Evolutionary conservation across 2,888 invertebrate genomes (phyloP).

Genomic region (Desoria tigrina): DNA sequence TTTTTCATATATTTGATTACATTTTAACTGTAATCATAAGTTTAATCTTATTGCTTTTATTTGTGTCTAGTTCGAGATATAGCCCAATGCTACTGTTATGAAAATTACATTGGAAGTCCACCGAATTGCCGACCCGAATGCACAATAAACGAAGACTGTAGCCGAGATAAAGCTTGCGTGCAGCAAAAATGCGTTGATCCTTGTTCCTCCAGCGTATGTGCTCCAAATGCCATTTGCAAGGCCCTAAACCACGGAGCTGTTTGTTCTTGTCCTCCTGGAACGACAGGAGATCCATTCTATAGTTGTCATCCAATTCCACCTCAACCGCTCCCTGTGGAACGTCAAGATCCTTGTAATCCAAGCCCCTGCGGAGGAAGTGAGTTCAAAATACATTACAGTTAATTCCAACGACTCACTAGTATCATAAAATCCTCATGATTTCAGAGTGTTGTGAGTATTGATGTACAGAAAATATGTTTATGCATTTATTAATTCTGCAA

Average conservation of each 20-base stretch:
- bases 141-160: conserved; percentile 70
- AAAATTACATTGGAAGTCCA: conserved; percentile 43
- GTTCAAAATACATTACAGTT: conserved; percentile 21
- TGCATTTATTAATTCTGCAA: no score
- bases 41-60: no score
- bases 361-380: conserved; percentile 64
- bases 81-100: conserved; percentile 17
- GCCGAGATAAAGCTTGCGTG: conserved; percentile 76
- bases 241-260: conserved; percentile 47
- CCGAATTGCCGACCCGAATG: conserved; percentile 75
- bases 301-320: conserved; percentile 38
- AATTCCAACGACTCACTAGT: neutral
- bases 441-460: no score
- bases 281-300: conserved; percentile 54
- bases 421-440: no score
- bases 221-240: conserved; percentile 64
- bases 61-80: conserved; percentile 3
- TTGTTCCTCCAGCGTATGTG: conserved; percentile 63
- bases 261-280: conserved; percentile 58
- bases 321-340: conserved; percentile 2
- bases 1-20: no score
- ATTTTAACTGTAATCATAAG: no score
- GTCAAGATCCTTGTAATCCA: conserved; percentile 63
- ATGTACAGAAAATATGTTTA: no score
- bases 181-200: conserved; percentile 69